A percentile compares a stretch with the other conserved stretches of the same genome.
phyloP scores from a whole-genome alignment of 2,888 invertebrate genomes.

The Siphlonurus alternatus region DNA sequence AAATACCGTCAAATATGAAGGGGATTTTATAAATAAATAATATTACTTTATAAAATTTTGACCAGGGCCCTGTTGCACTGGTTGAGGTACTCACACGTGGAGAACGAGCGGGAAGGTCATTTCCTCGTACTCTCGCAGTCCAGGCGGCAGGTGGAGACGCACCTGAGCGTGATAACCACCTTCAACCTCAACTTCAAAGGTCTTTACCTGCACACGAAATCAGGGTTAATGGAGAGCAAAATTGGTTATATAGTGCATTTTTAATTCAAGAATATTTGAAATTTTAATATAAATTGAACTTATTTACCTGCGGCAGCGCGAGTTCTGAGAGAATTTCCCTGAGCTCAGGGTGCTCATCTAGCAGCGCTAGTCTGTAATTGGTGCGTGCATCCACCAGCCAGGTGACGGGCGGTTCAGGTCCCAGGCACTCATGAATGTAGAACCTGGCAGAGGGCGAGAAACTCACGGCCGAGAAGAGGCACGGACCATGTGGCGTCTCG shows the following conservation, averaged over 20 bases:
- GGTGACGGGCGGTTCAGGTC: constrained; percentile 29
- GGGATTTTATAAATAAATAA: too few species aligned
- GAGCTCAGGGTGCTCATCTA: constrained; percentile 51
- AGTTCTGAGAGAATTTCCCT: constrained; percentile 42
- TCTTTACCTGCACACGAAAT: constrained; percentile 23
- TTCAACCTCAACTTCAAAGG: constrained; percentile 41
- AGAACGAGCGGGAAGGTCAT: constrained; percentile 64
- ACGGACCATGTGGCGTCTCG: constrained; percentile 8
- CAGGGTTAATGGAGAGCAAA: neutral
- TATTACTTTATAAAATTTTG: too few species aligned
- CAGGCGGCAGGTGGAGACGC: constrained; percentile 63
- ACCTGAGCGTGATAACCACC: constrained; percentile 56
- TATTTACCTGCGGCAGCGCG: constrained; percentile 51
- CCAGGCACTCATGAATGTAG: constrained; percentile 62
- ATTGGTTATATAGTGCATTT: neutral
- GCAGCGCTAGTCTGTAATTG: constrained; percentile 31
- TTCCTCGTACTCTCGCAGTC: constrained; percentile 66
- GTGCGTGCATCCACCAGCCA: constrained; percentile 16
- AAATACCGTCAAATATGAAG: too few species aligned
- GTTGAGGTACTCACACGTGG: constrained; percentile 57
- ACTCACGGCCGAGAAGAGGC: constrained; percentile 17
- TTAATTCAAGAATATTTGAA: too few species aligned
- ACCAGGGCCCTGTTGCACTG: too few species aligned
- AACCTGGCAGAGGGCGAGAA: constrained; percentile 27
- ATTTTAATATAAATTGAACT: too few species aligned